These are phyloP conservation scores for Gryon sp. DNA, from an alignment of 1,140 invertebrate species.

Conservation along the genomic window DNA sequence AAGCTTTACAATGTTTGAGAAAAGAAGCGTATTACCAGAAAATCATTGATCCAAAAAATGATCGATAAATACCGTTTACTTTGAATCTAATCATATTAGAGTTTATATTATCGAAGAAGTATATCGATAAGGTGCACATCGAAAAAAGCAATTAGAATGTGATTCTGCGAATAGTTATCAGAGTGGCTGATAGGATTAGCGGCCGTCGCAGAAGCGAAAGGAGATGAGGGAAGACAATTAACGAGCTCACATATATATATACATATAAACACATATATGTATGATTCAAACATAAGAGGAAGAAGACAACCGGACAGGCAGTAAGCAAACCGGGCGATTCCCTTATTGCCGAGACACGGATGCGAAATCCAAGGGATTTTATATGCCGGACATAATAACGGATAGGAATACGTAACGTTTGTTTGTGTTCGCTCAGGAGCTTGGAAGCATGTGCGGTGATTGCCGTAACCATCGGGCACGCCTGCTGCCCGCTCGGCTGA, in stretches of 20 bases:
- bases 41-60: too few species aligned
- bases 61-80: too few species aligned
- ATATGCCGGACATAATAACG: slow-evolving; percentile 65
- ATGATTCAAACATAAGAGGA: slow-evolving; percentile 17
- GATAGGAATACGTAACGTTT: slow-evolving; percentile 61
- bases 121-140: not conserved
- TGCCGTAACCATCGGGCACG: slow-evolving; percentile 61
- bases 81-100: too few species aligned
- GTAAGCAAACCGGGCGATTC: slow-evolving; percentile 51
- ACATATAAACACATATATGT: too few species aligned
- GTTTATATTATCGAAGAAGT: too few species aligned
- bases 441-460: slow-evolving; percentile 65
- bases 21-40: too few species aligned
- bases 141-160: slow-evolving; percentile 1
- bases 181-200: slow-evolving; percentile 21
- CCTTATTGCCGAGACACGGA: slow-evolving; percentile 58
- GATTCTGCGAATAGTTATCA: slow-evolving; percentile 34
- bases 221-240: slow-evolving; percentile 49
- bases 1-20: too few species aligned
- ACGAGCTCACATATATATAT: slow-evolving; percentile 17
- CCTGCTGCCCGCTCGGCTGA: slow-evolving; percentile 43
- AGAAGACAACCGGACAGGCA: slow-evolving; percentile 16
- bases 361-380: slow-evolving; percentile 61
- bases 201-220: slow-evolving; percentile 35
- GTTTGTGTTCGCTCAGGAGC: slow-evolving; percentile 63